Evolutionary conservation across 2,113 vertebrate genomes (phyloP), one percentile per base, ranked within the genome.

Genomic region (Solea senegalensis): DNA sequence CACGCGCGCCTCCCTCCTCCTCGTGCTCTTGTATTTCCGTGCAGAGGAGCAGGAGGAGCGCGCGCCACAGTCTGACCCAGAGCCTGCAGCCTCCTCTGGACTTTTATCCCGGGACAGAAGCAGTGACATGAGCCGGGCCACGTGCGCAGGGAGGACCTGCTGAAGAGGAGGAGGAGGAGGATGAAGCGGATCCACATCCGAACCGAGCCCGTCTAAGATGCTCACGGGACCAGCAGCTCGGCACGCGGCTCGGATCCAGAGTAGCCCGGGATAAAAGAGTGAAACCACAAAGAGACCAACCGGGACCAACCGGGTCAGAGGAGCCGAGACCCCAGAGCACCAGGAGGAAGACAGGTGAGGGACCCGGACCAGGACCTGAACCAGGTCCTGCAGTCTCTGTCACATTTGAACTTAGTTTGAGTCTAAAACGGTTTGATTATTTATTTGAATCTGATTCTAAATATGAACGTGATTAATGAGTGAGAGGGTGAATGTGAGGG

Each of bases 221-320:
- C 52, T 73, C 72, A 78, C 63, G 59, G 59, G 64, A 45, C 39
- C 50, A 53, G 54, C 52, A 0, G 74, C 61, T n/a, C 61, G 28
- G 65, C 76, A 73, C 76, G 69, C 72, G 69, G 63, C 68, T 78
- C 53, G 14, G 55, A 72, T 50, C 68, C 1, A 56, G 39, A 72
- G 40, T 9, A 84, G 78, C 62, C 85, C 81, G 70, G 87, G 78
- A 74, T 86, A 86, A 74, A 54, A 15, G 14, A 5, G 8, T 14
- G 8, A 28, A 3, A 21, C 0, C 13, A 56, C 13, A 13, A 15
- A 15, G 16, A 15, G n/a, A 8, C n/a, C 11, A 5, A 6, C 11
- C 21, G 21, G 21, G 21, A 21, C 21, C 21, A 21, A 34, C 53
- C 61, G 51, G 59, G 57, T 62, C 44, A 45, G 15, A 77, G 41